Percentiles rank a stretch among this genome's conserved stretches.
phyloP scores from a whole-genome alignment of 92 coral and sea anemone species.

The Siderastrea radians region DNA sequence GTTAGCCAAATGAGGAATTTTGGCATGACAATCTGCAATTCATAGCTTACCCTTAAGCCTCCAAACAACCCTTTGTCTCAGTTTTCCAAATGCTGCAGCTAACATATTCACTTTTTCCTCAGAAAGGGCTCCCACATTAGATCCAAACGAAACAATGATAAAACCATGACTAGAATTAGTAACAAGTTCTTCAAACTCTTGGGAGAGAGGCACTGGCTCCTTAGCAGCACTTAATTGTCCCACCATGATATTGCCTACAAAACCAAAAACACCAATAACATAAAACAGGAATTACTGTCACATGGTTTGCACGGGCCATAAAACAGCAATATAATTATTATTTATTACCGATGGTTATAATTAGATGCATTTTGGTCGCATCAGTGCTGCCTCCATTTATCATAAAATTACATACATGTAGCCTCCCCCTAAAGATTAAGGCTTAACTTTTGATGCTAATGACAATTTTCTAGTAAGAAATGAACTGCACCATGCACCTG shows the following conservation, averaged over 20 bases:
- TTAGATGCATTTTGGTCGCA: no score
- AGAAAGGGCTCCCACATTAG: neutral
- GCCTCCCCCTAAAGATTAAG: no score
- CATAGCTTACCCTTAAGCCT: constrained; percentile 34
- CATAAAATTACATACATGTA: no score
- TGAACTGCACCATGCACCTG: no score
- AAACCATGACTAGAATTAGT: constrained; percentile 20
- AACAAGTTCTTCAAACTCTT: constrained; percentile 35
- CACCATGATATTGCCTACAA: constrained; percentile 33
- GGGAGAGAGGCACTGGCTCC: constrained; percentile 12
- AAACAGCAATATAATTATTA: no score
- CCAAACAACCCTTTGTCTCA: constrained; percentile 44
- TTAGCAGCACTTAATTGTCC: constrained; percentile 2
- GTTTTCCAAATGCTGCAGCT: constrained; percentile 37
- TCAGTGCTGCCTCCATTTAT: no score
- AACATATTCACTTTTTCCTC: constrained; percentile 18
- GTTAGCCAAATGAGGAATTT: neutral
- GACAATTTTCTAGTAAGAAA: no score
- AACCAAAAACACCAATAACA: neutral
- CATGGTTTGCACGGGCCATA: no score
- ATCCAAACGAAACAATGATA: constrained; percentile 33
- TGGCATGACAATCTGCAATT: neutral
- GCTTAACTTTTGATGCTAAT: no score
- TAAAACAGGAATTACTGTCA: no score
- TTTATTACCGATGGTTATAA: no score